Base-by-base conservation (phyloP, 2,113 vertebrate genomes). In the Tenrec ecaudatus region DNA sequence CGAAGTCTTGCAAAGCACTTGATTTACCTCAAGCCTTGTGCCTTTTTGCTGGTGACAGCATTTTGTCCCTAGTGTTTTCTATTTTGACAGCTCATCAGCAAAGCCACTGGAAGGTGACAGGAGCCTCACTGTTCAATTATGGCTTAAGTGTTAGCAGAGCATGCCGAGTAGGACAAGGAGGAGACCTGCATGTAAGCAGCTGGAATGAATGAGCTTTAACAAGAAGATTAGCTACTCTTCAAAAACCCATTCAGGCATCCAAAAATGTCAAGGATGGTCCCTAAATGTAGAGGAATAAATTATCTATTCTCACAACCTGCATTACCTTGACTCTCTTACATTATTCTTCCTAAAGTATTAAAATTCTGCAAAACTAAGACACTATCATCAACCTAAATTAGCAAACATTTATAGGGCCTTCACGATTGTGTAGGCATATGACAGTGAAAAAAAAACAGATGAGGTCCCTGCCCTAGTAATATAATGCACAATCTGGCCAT, bases 71-170 rank as follows among this genome's bases (percentile, higher is more conserved):
- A 6, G 15, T 75, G 62, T 64, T 93, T 96, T 58, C 84, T 85
- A 6, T 66, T 58, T 82, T 89, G 91, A 90, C 91, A 93, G 81
- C 27, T 95, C 38, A 94, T 94, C 83, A 81, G 82, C 75, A 90
- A 64, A 93, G 58, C 43, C 22, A 25, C 53, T 82, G 81, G 81
- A 82, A 92, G 71, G 87, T 77, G 73, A 40, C 71, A 82, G 85
- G 71, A 92, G 47, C 60, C 60, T 92, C 66, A 60, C 73, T n/a
- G 19, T 87, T 91, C 92, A 83, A 31, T 95, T 89, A 86, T 85
- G 29, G 10, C 75, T 57, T 71, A 82, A 23, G 58, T 58, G n/a
- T 95, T 89, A 88, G 53, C 86, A n/a, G 69, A 82, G n/a, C 25
- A 47, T 38, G 20, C 0, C 10, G 76, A 89, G 40, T 68, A 47